Evolutionary conservation across 2,888 invertebrate genomes (phyloP).

Genomic region (Uloborus plumipes): DNA sequence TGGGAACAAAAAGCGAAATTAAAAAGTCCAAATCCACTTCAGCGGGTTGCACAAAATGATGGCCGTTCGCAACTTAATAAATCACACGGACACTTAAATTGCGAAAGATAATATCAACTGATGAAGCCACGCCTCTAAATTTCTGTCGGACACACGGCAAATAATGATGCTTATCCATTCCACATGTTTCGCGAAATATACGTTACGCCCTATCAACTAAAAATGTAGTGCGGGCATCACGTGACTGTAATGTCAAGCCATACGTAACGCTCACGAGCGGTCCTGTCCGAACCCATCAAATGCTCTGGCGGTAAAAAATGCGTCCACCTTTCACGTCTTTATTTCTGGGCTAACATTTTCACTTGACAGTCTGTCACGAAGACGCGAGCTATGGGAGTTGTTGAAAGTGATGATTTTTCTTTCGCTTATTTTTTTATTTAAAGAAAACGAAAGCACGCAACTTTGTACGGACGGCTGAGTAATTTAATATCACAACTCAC

Average conservation of each 20-base stretch:
- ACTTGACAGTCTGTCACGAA: constrained; percentile 44
- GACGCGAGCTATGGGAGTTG: constrained; percentile 12
- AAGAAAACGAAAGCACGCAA: too few species aligned
- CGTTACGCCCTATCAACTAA: constrained; percentile 5
- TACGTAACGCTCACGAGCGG: constrained; percentile 36
- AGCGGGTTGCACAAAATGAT: too few species aligned
- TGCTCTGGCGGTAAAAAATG: constrained; percentile 9
- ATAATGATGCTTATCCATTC: constrained; percentile 2
- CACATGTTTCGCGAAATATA: constrained; percentile 4
- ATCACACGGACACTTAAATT: constrained; percentile 1
- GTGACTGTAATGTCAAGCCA: constrained; percentile 38
- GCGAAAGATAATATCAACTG: constrained; percentile 9
- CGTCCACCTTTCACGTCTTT: constrained; percentile 26
- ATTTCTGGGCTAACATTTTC: constrained; percentile 34
- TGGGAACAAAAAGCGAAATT: too few species aligned
- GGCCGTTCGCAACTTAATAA: too few species aligned
- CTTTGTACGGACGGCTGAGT: too few species aligned
- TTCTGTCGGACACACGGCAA: constrained; percentile 6
- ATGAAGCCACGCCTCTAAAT: constrained; percentile 5
- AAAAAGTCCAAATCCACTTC: too few species aligned
- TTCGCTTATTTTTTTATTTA: too few species aligned
- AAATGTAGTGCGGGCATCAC: neutral
- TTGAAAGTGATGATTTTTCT: too few species aligned
- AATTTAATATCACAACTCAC: too few species aligned
- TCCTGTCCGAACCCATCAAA: constrained; percentile 52